A percentile compares a stretch with the other conserved stretches of the same genome.
These are phyloP conservation scores for Dascyllus trimaculatus DNA, from an alignment of 2,113 vertebrate species.

Conservation along the genomic window DNA sequence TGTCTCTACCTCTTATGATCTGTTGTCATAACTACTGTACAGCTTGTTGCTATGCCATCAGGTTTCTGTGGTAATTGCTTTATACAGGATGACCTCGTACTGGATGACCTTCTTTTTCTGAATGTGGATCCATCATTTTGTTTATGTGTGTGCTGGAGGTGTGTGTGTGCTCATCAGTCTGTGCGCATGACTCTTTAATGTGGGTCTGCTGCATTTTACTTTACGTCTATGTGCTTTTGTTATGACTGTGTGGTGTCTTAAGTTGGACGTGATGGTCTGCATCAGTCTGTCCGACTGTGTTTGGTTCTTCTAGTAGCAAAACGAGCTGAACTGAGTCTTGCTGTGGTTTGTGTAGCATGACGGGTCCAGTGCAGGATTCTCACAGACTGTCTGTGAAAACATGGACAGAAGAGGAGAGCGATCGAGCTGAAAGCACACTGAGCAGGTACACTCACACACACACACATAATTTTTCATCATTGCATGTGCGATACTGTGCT, in stretches of 20 bases:
- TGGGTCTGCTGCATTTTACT: not conserved
- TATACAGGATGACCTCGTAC: slow-evolving; percentile 27
- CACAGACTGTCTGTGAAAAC: slow-evolving; percentile 81
- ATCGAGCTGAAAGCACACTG: slow-evolving; percentile 73
- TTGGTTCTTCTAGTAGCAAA: not conserved
- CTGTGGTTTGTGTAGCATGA: slow-evolving; percentile 81
- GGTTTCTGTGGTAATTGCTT: slow-evolving; percentile 64
- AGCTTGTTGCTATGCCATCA: slow-evolving; percentile 65
- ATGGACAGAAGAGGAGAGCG: slow-evolving; percentile 80
- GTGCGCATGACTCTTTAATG: not conserved
- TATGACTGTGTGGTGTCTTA: not conserved
- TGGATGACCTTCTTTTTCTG: slow-evolving; percentile 39
- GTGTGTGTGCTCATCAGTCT: not conserved
- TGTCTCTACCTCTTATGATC: slow-evolving; percentile 1
- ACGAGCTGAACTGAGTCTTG: not conserved
- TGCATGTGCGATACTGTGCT: too few species aligned
- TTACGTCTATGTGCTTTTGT: not conserved
- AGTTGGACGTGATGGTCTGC: too few species aligned
- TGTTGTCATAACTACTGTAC: slow-evolving; percentile 34
- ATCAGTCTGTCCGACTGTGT: not conserved
- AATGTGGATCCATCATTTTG: slow-evolving; percentile 11
- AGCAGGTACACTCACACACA: slow-evolving; percentile 80
- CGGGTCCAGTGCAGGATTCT: slow-evolving; percentile 76
- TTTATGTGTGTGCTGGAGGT: not conserved
- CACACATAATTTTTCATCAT: not conserved